phyloP scores from a whole-genome alignment of 2,113 vertebrate species.

The Nyctibius bracteatus region DNA sequence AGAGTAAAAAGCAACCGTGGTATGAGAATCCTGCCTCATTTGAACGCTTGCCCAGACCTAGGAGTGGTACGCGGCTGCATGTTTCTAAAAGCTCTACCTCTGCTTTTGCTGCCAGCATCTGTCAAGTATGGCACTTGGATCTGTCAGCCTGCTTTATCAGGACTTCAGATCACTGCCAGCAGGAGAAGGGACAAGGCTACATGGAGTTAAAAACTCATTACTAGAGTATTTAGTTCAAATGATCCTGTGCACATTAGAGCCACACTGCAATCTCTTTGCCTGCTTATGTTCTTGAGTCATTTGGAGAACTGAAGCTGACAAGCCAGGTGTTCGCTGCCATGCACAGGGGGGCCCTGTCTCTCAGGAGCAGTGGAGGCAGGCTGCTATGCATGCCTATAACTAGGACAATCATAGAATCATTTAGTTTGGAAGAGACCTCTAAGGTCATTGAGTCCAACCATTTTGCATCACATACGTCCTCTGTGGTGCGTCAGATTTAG shows the following conservation, averaged over 20 bases:
- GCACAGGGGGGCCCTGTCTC: rapidly evolving
- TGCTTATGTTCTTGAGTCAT: background rate
- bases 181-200: background rate
- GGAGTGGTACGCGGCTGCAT: background rate
- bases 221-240: background rate
- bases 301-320: background rate
- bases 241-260: background rate
- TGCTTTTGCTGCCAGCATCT: background rate
- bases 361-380: background rate
- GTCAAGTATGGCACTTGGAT: background rate
- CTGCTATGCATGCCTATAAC: background rate
- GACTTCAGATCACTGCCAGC: background rate
- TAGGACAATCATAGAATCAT: background rate
- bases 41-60: background rate
- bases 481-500: rapidly evolving
- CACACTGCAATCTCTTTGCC: background rate
- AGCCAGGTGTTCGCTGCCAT: rapidly evolving
- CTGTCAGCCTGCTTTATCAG: background rate
- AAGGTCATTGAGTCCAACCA: background rate
- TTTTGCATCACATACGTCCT: background rate
- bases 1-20: background rate
- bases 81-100: background rate
- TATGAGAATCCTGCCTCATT: background rate
- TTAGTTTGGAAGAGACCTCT: background rate
- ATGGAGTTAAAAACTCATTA: background rate